phyloP scores from a whole-genome alignment of 2,888 invertebrate genomes.

The Leptopilina myrica region DNA sequence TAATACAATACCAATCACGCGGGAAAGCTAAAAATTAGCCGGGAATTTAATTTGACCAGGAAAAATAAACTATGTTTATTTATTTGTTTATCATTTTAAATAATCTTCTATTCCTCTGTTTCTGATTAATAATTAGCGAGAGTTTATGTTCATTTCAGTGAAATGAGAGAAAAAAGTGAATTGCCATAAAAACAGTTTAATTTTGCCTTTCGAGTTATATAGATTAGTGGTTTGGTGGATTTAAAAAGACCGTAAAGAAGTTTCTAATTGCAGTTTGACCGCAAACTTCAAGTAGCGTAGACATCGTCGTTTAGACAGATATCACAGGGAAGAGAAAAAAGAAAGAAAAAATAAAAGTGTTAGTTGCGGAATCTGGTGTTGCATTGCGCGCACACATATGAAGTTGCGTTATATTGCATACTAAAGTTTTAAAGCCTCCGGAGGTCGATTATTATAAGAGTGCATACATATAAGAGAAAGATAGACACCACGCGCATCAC shows the following conservation, averaged over 20 bases:
- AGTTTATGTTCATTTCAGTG: no score
- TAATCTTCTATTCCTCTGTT: no score
- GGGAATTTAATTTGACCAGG: no score
- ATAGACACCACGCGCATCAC: slow-evolving; percentile 69
- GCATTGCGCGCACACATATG: not conserved
- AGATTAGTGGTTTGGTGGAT: not conserved
- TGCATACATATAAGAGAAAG: slow-evolving; percentile 41
- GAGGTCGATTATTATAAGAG: slow-evolving; percentile 47
- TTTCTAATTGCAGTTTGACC: slow-evolving; percentile 27
- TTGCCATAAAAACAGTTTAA: not conserved
- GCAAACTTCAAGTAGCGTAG: slow-evolving; percentile 22
- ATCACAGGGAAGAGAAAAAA: slow-evolving; percentile 13
- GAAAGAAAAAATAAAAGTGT: slow-evolving; percentile 10
- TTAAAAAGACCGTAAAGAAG: not conserved
- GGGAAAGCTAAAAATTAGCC: no score
- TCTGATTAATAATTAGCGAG: no score
- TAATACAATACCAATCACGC: no score
- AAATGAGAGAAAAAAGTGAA: not conserved
- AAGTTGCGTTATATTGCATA: not conserved
- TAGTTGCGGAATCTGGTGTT: slow-evolving; percentile 23
- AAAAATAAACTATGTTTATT: no score
- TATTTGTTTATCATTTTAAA: no score
- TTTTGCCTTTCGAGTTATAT: not conserved
- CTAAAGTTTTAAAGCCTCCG: slow-evolving; percentile 13
- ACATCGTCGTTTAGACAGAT: not conserved